Conservation (phyloP, 2,113 vertebrate genomes). For the Perca schrenkii region DNA sequence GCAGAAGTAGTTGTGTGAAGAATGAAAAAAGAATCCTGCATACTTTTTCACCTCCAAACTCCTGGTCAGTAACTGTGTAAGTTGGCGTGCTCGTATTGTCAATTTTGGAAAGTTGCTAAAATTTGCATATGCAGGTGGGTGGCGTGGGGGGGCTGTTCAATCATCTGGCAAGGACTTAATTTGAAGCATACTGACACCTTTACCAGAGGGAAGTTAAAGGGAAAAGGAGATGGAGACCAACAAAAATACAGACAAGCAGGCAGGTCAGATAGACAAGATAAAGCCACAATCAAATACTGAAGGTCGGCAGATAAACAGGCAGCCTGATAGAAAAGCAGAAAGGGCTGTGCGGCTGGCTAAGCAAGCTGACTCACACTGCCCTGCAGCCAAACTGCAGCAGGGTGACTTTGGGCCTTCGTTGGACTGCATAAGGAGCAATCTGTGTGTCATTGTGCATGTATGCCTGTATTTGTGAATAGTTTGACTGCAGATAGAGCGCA, state of each 20-base stretch:
- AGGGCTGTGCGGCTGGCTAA: slow-evolving; percentile 30
- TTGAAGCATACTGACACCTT: slow-evolving; percentile 7
- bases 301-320: slow-evolving; percentile 49
- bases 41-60: background rate
- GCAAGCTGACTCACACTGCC: slow-evolving; percentile 69
- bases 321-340: slow-evolving; percentile 56
- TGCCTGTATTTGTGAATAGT: slow-evolving; percentile 28
- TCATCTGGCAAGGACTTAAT: background rate
- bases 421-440: slow-evolving; percentile 18
- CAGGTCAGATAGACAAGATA: slow-evolving; percentile 15
- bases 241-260: slow-evolving; percentile 2
- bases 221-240: slow-evolving; percentile 4
- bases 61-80: background rate
- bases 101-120: background rate
- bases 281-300: slow-evolving; percentile 32
- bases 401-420: slow-evolving; percentile 44
- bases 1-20: background rate
- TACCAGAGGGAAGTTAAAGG: background rate
- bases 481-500: slow-evolving; percentile 46
- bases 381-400: slow-evolving; percentile 59
- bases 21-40: background rate
- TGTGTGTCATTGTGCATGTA: slow-evolving; percentile 49
- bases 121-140: background rate
- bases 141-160: background rate
- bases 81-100: background rate